Evolutionary conservation across 2,113 vertebrate species (phyloP).

Genomic region (Eudyptes chrysolophus): DNA sequence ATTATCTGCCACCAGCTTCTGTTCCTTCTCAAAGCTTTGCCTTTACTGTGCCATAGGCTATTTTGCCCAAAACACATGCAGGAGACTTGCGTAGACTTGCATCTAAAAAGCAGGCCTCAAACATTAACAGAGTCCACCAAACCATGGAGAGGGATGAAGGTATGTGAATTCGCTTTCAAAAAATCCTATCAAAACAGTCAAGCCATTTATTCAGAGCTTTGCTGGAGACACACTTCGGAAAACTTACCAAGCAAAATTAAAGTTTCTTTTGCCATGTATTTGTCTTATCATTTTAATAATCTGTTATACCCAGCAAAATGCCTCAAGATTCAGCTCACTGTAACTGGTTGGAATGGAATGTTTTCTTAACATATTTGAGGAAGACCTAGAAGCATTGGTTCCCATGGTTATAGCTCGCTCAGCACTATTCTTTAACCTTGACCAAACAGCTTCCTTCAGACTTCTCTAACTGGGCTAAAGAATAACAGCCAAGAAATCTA

Average conservation of each 20-base stretch:
- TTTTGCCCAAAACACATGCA: background rate
- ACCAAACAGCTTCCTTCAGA: background rate
- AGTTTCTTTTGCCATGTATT: background rate
- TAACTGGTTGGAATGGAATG: background rate
- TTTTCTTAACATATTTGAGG: conserved; percentile 28
- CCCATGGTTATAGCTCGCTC: background rate
- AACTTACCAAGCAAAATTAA: background rate
- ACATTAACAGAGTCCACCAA: background rate
- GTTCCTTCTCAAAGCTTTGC: background rate
- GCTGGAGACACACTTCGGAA: background rate
- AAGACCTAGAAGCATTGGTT: background rate
- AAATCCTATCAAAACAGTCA: background rate
- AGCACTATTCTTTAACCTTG: background rate
- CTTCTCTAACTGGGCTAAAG: background rate
- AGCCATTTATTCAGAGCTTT: background rate
- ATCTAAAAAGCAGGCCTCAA: background rate
- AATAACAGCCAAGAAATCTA: background rate
- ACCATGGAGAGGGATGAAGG: background rate
- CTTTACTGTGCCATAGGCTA: background rate
- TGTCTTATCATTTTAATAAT: background rate
- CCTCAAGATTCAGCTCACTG: background rate
- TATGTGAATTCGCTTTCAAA: background rate
- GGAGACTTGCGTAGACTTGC: background rate
- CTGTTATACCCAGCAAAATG: background rate
- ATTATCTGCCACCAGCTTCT: background rate